Evolutionary conservation across 2,888 invertebrate genomes (phyloP).

Genomic region (Zygogramma bicolorata): DNA sequence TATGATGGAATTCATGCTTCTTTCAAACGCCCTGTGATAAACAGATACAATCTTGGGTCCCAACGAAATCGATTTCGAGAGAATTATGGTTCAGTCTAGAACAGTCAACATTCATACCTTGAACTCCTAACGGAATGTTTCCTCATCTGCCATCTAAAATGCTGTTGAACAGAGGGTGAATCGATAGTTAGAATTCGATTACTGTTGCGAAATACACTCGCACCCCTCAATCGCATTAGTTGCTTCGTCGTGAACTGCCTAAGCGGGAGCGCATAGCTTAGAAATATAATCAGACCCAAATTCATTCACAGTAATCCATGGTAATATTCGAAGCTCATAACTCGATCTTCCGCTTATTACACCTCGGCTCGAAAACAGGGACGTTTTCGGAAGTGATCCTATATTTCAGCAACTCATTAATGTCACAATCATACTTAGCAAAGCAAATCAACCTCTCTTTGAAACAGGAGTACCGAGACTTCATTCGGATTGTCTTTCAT

Average conservation of each 20-base stretch:
- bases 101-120: too few species aligned
- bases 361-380: background rate
- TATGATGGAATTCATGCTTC: too few species aligned
- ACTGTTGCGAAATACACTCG: background rate
- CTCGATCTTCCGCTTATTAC: background rate
- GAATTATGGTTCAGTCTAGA: too few species aligned
- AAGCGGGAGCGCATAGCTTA: background rate
- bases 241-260: background rate
- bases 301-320: slow-evolving; percentile 1
- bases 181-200: background rate
- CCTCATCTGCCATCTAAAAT: background rate
- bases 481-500: too few species aligned
- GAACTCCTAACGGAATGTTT: background rate
- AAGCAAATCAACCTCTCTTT: too few species aligned
- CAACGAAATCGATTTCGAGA: too few species aligned
- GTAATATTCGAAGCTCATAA: background rate
- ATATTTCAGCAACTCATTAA: background rate
- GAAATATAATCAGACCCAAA: background rate
- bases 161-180: background rate
- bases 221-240: background rate
- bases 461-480: too few species aligned
- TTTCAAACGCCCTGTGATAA: too few species aligned
- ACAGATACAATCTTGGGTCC: too few species aligned
- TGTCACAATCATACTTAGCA: too few species aligned
- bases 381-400: background rate